Percentiles rank a stretch among this genome's conserved stretches.
Evolutionary conservation across 2,797 vertebrate species (phyloP).

Genomic region (Sebastiscus tertius): DNA sequence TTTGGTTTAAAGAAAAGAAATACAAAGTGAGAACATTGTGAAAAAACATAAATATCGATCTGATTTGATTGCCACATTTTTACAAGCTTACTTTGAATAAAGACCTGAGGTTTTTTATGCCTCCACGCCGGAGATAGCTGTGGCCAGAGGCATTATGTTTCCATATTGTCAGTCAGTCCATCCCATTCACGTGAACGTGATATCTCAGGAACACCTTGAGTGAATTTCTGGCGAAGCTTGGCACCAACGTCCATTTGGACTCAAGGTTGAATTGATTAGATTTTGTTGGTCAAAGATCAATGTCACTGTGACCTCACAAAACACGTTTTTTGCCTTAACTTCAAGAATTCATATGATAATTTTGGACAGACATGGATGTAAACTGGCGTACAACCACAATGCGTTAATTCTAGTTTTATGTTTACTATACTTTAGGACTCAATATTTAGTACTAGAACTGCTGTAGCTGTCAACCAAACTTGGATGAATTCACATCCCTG

Average conservation of each 20-base stretch:
- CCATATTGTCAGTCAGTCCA: fast-evolving
- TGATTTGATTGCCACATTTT: not conserved
- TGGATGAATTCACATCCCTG: not conserved
- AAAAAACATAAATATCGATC: not conserved
- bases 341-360: no score
- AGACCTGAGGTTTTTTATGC: not conserved
- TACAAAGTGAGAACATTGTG: not conserved
- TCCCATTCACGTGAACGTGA: no score
- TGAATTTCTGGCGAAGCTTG: no score
- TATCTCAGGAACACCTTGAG: no score
- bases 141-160: no score
- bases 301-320: no score
- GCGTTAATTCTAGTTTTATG: not conserved
- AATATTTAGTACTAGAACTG: not conserved
- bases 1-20: not conserved
- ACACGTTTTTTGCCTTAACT: no score
- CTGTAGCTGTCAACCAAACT: not conserved
- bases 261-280: no score
- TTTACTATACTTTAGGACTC: not conserved
- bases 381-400: no score
- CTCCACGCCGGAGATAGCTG: not conserved
- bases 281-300: no score
- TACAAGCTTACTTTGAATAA: not conserved
- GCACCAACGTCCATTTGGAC: no score
- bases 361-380: no score